phyloP scores from a whole-genome alignment of 2,888 invertebrate genomes.

The Imbricaverruca yamaguchii region DNA sequence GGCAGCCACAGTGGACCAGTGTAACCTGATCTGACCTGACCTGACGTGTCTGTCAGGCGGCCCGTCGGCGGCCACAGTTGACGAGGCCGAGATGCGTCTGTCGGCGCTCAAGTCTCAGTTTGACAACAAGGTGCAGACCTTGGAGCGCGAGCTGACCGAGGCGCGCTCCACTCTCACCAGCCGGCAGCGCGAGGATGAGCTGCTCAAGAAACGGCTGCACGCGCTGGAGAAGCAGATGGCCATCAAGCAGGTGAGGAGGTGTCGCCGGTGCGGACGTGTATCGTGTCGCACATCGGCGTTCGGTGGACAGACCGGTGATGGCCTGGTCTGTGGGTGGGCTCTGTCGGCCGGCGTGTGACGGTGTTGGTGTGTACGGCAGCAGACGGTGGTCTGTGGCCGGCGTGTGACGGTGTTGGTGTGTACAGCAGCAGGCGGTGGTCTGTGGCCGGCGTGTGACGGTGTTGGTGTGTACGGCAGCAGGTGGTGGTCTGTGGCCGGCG shows the following conservation, averaged over 20 bases:
- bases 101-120: conserved; percentile 16
- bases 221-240: conserved; percentile 16
- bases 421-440: too few species aligned
- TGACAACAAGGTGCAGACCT: background rate
- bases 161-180: background rate
- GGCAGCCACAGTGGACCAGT: too few species aligned
- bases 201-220: conserved; percentile 3
- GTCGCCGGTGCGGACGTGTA: background rate
- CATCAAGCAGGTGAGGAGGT: background rate
- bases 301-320: background rate
- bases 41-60: background rate
- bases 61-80: background rate
- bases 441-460: too few species aligned
- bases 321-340: background rate
- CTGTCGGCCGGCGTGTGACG: background rate
- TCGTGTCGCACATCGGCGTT: background rate
- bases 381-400: too few species aligned
- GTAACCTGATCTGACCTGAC: too few species aligned
- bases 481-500: too few species aligned
- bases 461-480: too few species aligned
- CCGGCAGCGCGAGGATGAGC: background rate
- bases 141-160: conserved; percentile 9
- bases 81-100: conserved; percentile 17
- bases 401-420: too few species aligned
- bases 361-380: too few species aligned